Base-by-base conservation (phyloP, 2,888 invertebrate species). In the Punctoribates punctum region DNA sequence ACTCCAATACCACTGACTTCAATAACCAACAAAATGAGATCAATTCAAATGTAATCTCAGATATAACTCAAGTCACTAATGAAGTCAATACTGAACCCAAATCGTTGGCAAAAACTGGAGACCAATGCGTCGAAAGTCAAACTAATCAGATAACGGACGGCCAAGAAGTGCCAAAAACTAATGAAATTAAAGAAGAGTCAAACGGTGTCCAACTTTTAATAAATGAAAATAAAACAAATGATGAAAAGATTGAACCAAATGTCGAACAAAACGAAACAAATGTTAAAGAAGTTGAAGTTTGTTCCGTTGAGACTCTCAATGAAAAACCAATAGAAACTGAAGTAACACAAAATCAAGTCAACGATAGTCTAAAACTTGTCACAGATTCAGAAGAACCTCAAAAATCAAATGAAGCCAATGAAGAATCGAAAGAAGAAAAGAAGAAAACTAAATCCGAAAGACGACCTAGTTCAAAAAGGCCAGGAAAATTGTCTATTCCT, bases 401-500 rank as follows among this genome's bases (percentile, higher is more conserved):
- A n/a, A n/a, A n/a, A n/a, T n/a, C n/a, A 5, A 29, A 70, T 6
- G 34, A 42, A 42, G 6, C 46, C 1, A 48, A 38, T 1, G 42
- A 34, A n/a, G 72, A 72, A 42, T 54, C 27, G 17, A 27, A 29
- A 51, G 54, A 73, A 54, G 42, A 73, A 20, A 11, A 27, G 57
- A 29, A 60, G 17, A 51, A 51, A 51, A 11, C 8, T 3, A 34
- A 67, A 67, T 3, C 20, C 8, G 42, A 42, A 11, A 8, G 42
- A 51, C 34, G 51, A 13, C 23, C 34, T 1, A 62, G 62, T 23
- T 17, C 54, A 1, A 76, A 73, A 76, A 67, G 73, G 60, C 76
- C 73, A 25, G 76, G 76, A 27, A 48, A 62, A 25, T 29, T 76
- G 20, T 76, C 76, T 46, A 76, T 76, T 27, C 76, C 76, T 20